Base-by-base conservation (phyloP, 2,113 vertebrate genomes). In the Dicentrarchus labrax region DNA sequence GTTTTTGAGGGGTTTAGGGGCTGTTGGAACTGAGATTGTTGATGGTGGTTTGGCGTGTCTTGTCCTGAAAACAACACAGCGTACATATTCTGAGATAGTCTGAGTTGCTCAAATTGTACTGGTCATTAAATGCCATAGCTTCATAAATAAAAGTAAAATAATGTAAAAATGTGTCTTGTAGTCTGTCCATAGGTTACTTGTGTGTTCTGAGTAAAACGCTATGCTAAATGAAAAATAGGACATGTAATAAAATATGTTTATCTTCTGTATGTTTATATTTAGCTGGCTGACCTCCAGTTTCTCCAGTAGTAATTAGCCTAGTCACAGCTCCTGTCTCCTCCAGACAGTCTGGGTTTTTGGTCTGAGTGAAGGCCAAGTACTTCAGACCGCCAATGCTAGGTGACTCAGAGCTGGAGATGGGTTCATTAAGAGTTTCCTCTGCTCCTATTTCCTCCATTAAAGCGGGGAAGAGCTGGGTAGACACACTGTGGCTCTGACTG, bases 281-380 rank as follows among this genome's bases (percentile, higher is more conserved):
- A 30, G 36, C 57, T 88, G 90, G 67, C 90, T 89, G 84, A 91
- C 91, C 91, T 92, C 45, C 83, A 66, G 24, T 19, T 85, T 76
- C 57, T 87, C 71, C 74, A 24, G 54, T n/a, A 54, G 69, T 22
- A 91, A 90, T 76, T 50, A 66, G 84, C 22, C 74, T 16, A 30
- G 76, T 39, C 68, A 81, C 89, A 77, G 47, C 70, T 70, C 45
- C 92, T 59, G 72, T 38, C 68, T 79, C 86, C 61, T 87, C 70
- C 1, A 73, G 43, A 84, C 45, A 0, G 10, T 86, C 85, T 51
- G 69, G n/a, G 48, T 10, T 75, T 81, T 71, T 53, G 41, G 39
- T 4, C 72, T 69, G 73, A 79, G 70, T 39, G 13, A 51, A 71
- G 41, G 48, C 22, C 17, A 53, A 41, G 45, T 48, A 9, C 43